Conservation (phyloP, 2,797 vertebrate species). For the Bradypodion pumilum region DNA sequence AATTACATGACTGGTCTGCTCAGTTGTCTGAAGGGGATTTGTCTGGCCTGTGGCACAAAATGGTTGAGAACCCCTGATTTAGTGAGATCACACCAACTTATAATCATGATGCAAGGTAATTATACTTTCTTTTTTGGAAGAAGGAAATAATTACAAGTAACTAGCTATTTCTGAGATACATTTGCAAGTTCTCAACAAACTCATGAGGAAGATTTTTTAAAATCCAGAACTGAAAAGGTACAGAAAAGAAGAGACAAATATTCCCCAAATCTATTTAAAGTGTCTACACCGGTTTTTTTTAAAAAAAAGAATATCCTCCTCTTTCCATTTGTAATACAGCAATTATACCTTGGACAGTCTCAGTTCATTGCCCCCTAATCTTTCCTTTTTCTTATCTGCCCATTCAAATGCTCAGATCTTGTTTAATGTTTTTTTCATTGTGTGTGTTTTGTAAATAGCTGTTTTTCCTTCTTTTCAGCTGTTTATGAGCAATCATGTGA, state of each 20-base stretch:
- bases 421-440: neutral
- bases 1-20: too few species aligned
- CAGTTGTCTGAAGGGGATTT: too few species aligned
- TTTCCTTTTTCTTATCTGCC: neutral
- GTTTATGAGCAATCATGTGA: constrained; percentile 81
- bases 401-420: neutral
- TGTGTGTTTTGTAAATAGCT: neutral
- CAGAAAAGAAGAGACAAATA: neutral
- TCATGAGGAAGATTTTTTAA: neutral
- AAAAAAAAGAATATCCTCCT: neutral
- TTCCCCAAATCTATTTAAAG: neutral
- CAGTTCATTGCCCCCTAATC: neutral
- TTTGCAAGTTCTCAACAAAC: neutral
- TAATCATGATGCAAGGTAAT: too few species aligned
- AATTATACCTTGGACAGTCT: too few species aligned
- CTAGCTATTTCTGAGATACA: too few species aligned
- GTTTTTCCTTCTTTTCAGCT: constrained; percentile 67
- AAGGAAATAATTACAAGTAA: too few species aligned
- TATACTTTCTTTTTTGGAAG: too few species aligned
- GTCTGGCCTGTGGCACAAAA: too few species aligned
- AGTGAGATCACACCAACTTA: too few species aligned
- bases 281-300: neutral
- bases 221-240: neutral
- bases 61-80: too few species aligned
- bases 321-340: neutral